phyloP scores from a whole-genome alignment of 2,888 invertebrate species.

The Archips xylosteana region DNA sequence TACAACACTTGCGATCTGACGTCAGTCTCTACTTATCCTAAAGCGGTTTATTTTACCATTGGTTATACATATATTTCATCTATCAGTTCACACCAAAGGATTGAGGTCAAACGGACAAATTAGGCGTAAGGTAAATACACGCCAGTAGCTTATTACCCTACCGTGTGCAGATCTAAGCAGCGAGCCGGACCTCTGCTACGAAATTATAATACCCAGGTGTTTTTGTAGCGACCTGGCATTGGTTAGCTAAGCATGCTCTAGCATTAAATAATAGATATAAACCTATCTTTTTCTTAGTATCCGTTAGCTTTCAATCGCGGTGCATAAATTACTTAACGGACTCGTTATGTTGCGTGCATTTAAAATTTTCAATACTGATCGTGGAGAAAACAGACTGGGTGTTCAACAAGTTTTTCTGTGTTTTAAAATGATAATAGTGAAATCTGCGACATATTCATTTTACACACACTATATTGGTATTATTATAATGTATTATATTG shows the following conservation, averaged over 20 bases:
- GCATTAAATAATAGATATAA: background rate
- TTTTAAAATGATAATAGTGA: background rate
- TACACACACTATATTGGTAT: no score
- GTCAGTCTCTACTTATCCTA: background rate
- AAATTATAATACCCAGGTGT: conserved; percentile 2
- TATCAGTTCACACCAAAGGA: background rate
- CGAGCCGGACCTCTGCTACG: conserved; percentile 1
- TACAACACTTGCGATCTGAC: background rate
- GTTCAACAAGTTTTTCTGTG: background rate
- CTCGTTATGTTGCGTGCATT: background rate
- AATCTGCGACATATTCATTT: no score
- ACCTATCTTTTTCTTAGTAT: conserved; percentile 1
- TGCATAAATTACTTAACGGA: background rate
- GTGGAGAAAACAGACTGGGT: background rate
- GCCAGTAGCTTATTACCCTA: background rate
- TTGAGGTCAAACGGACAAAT: background rate
- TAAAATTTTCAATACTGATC: background rate
- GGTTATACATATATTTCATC: background rate
- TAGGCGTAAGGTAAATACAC: background rate
- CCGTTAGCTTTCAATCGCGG: conserved; percentile 1
- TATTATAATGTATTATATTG: no score
- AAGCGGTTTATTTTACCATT: background rate
- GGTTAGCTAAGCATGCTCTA: background rate
- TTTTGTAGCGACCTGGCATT: background rate
- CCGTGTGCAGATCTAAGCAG: background rate